A percentile compares a stretch with the other conserved stretches of the same genome.
Evolutionary conservation across 2,888 invertebrate genomes (phyloP).

Genomic region (Pammene aurita): DNA sequence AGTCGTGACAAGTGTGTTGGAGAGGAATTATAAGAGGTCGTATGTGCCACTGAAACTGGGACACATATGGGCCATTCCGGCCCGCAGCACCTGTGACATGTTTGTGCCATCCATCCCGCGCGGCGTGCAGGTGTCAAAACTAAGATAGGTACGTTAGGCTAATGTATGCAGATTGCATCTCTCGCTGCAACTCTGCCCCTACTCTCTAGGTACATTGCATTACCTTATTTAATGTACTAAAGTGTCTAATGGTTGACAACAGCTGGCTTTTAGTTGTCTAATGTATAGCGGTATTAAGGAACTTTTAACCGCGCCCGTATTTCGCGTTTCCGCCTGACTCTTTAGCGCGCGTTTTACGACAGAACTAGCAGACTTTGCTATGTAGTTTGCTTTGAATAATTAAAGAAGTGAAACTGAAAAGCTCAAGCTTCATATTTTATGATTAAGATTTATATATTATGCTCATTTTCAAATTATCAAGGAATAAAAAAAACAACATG

Average conservation of each 20-base stretch:
- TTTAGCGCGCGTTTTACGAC: slow-evolving; percentile 27
- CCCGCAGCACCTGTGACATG: slow-evolving; percentile 68
- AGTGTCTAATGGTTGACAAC: slow-evolving; percentile 42
- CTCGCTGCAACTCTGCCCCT: slow-evolving; percentile 44
- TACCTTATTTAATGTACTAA: slow-evolving; percentile 57
- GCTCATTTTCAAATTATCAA: too few species aligned
- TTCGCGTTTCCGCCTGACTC: slow-evolving; percentile 26
- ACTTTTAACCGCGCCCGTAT: slow-evolving; percentile 44
- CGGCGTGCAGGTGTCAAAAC: slow-evolving; percentile 80
- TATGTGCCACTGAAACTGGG: slow-evolving; percentile 49
- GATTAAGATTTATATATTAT: too few species aligned
- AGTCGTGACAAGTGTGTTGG: slow-evolving; percentile 51
- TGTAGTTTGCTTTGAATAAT: slow-evolving; percentile 10
- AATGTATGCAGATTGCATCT: slow-evolving; percentile 82
- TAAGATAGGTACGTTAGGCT: slow-evolving; percentile 78
- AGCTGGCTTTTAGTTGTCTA: slow-evolving; percentile 63
- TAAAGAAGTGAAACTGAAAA: not conserved
- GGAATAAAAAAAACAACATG: too few species aligned
- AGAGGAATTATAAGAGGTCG: slow-evolving; percentile 54
- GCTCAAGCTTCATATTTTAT: too few species aligned
- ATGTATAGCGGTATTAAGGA: slow-evolving; percentile 53
- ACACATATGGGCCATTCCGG: not conserved
- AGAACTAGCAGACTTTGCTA: slow-evolving; percentile 16
- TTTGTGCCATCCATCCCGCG: slow-evolving; percentile 74
- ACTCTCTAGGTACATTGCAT: slow-evolving; percentile 53